Percentiles rank a stretch among this genome's conserved stretches.
These are phyloP conservation scores for Trogon surrucura DNA, from an alignment of 2,113 vertebrate species.

Conservation along the genomic window DNA sequence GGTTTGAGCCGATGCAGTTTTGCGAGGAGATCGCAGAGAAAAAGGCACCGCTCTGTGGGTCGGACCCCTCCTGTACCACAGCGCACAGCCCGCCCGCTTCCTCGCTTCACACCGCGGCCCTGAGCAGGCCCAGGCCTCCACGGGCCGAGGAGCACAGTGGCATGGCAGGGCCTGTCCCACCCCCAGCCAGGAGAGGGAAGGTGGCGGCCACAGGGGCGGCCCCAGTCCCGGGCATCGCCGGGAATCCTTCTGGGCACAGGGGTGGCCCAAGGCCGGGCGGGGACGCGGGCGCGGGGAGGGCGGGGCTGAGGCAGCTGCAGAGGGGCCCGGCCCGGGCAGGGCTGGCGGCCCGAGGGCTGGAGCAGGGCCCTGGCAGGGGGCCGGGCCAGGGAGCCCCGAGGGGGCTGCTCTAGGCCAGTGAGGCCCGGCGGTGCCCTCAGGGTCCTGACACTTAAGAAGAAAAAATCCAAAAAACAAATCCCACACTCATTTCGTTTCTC, in stretches of 20 bases:
- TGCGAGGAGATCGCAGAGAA: neutral
- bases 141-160: accelerated
- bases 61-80: neutral
- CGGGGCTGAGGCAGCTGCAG: too few species aligned
- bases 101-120: neutral
- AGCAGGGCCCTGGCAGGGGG: accelerated
- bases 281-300: too few species aligned
- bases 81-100: accelerated
- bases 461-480: neutral
- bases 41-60: neutral
- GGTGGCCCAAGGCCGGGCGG: too few species aligned
- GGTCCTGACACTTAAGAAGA: neutral
- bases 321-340: neutral
- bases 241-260: too few species aligned
- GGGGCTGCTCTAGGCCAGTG: accelerated
- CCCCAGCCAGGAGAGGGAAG: neutral
- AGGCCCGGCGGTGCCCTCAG: neutral
- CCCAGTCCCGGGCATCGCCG: accelerated
- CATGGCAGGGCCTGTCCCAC: neutral
- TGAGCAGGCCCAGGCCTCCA: neutral
- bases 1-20: neutral
- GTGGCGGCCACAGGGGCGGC: accelerated
- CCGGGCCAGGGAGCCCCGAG: accelerated
- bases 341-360: neutral
- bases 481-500: neutral